Conservation (phyloP, 2,797 vertebrate genomes). For the Thripadectes ignobilis region DNA sequence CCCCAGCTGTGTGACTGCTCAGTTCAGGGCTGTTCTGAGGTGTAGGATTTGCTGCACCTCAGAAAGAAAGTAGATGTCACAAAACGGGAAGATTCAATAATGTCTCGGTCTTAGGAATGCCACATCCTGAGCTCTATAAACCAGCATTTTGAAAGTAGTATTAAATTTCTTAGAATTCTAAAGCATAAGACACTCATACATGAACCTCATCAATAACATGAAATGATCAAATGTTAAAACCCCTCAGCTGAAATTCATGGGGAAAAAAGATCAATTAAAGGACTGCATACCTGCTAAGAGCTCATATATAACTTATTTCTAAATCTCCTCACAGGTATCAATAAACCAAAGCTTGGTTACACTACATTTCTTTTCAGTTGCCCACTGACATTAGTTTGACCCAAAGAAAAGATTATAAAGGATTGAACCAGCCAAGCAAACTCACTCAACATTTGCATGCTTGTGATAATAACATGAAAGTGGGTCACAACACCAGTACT, state of each 20-base stretch:
- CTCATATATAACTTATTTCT: background rate
- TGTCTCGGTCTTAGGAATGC: background rate
- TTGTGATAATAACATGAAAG: background rate
- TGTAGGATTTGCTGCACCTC: background rate
- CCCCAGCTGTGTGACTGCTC: background rate
- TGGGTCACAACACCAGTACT: background rate
- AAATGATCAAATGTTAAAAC: background rate
- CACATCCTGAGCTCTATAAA: background rate
- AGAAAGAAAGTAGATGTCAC: background rate
- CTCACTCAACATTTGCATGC: background rate
- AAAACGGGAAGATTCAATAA: background rate
- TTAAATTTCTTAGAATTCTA: background rate
- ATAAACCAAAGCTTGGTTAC: background rate
- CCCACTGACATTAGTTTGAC: background rate
- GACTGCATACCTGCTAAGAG: background rate
- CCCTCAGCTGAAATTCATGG: background rate
- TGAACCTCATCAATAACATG: background rate
- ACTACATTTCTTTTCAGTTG: background rate
- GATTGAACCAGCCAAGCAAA: background rate
- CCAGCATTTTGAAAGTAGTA: rapidly evolving
- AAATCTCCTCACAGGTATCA: background rate
- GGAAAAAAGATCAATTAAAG: background rate
- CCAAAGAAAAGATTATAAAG: background rate
- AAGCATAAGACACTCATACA: background rate
- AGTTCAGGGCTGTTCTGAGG: rapidly evolving